Base-by-base conservation (phyloP, 2,888 invertebrate genomes). In the Danaus chrysippus region DNA sequence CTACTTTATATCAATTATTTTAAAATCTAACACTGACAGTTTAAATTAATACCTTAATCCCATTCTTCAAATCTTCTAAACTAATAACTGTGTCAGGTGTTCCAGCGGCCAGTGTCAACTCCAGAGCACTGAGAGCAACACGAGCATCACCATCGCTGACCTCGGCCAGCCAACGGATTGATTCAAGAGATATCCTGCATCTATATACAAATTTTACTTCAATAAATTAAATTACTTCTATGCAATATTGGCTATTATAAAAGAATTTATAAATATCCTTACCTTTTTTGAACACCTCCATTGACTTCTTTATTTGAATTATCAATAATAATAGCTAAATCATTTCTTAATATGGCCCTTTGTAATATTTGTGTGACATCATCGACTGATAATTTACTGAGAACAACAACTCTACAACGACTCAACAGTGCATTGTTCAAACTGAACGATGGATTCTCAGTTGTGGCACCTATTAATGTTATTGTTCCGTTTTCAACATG, bases 381-480 rank as follows among this genome's bases (percentile, higher is more conserved):
- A 42, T 92, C 87, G 12, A 91, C 78, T 54, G 87, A 81, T 34
- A 96, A 85, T 83, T 96, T 96, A 68, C 95, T 93, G 78, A 96
- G 83, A 0, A 95, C 93, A 65, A 96, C 92, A 1, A 96, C 95
- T 68, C 94, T 91, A 75, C 96, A 96, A 23, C 96, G 92, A 78
- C 96, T 96, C 10, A 96, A 85, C 42, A 97, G 82, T 0, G 96
- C 96, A 69, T 93, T 94, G 82, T 96, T 96, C 56, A 96, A 92
- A 73, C 94, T 94, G 79, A 96, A 96, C 0, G 96, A 96, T n/a
- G 96, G 96, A 82, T 96, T 96, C 81, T 96, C 96, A 46, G 96
- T 97, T 0, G 96, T 97, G 0, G 96, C 96, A 41, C 96, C 96
- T 63, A 97, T 92, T 63, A 96, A 83, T 53, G 92, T 94, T 44